Base-by-base conservation (phyloP, 2,888 invertebrate species). In the Lycophotia porphyrea region DNA sequence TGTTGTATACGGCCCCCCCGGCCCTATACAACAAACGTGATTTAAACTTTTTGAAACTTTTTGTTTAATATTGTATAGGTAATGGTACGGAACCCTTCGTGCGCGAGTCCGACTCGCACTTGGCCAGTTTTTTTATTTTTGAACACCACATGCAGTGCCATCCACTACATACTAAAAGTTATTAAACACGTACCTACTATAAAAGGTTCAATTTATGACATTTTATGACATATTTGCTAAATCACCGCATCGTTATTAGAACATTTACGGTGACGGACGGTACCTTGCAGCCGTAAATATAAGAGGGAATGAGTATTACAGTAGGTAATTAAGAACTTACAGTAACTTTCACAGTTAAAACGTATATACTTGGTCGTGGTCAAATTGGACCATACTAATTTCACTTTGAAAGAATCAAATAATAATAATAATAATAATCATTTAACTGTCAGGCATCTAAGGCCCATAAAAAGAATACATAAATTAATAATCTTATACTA, bases 211-310 rank as follows among this genome's bases (percentile, higher is more conserved):
- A 81, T 78, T 81, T 81, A 79, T 76, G 13, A 77, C 69, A 49
- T 69, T 84, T 81, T 81, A 86, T 75, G 76, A 72, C 67, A 70
- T 76, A 84, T 87, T 79, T 77, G 69, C 82, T 55, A 78, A 84
- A 84, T 79, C 75, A 76, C 72, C 76, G 63, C 66, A 68, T 73
- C 77, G 79, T 79, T 81, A 86, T 72, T 77, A 76, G 52, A 71
- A 68, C 60, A 70, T 85, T 81, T 82, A 84, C 79, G 82, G n/a
- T n/a, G n/a, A n/a, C n/a, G n/a, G n/a, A 68, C 34, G 58, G 36
- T 78, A 66, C 60, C 71, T 44, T 58, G 42, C 55, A 47, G 60
- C 52, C 78, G 71, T 87, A 86, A 89, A 80, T 81, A 71, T 71
- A 68, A 55, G 71, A 81, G 71, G 67, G 76, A 84, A 85, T 76